Evolutionary conservation across 2,797 vertebrate genomes (phyloP).

Genomic region (Furcifer pardalis): DNA sequence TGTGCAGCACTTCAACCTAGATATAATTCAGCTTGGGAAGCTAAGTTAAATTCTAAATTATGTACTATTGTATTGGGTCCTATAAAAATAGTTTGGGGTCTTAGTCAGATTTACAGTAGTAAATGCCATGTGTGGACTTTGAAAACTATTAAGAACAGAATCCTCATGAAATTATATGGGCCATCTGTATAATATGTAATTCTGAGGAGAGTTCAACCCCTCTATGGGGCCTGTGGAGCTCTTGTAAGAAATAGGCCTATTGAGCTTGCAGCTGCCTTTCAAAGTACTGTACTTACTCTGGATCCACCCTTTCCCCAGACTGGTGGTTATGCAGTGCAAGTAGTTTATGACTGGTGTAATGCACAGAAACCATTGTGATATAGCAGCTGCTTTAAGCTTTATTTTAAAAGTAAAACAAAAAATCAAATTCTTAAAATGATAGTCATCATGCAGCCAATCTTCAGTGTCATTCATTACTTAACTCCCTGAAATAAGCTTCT

Average conservation of each 20-base stretch:
- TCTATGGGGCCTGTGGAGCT: slow-evolving; percentile 21
- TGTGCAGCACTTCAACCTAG: slow-evolving; percentile 8
- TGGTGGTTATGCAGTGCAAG: slow-evolving; percentile 31
- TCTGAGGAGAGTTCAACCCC: slow-evolving; percentile 54
- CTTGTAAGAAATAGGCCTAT: slow-evolving; percentile 51
- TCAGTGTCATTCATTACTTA: neutral
- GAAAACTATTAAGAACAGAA: slow-evolving; percentile 55
- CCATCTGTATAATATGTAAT: slow-evolving; percentile 60
- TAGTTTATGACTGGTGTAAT: fast-evolving
- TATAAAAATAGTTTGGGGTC: slow-evolving; percentile 68
- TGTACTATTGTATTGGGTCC: slow-evolving; percentile 57
- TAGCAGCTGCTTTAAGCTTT: neutral
- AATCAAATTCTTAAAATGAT: neutral
- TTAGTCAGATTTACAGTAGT: slow-evolving; percentile 69
- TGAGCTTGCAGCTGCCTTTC: slow-evolving; percentile 45
- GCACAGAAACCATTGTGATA: neutral
- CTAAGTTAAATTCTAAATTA: slow-evolving; percentile 60
- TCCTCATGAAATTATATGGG: slow-evolving; percentile 53
- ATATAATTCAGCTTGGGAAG: slow-evolving; percentile 55
- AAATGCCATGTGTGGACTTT: slow-evolving; percentile 63
- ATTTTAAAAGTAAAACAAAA: neutral
- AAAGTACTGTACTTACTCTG: neutral
- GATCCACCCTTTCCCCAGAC: neutral
- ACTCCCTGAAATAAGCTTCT: neutral
- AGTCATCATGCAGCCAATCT: fast-evolving